Base-by-base conservation (phyloP, 2,888 invertebrate genomes). In the Epistrophe eligans region DNA sequence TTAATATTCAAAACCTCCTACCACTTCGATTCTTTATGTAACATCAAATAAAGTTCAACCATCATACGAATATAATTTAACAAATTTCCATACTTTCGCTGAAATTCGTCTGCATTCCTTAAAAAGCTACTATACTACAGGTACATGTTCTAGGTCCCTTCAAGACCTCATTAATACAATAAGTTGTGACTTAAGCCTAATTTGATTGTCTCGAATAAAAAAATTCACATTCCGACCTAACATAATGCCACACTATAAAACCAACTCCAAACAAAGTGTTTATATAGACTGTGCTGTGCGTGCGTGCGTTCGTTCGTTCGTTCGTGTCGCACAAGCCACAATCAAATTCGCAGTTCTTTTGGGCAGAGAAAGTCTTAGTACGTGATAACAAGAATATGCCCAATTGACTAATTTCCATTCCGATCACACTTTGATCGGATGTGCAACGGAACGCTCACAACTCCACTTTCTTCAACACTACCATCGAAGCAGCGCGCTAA, bases 311-410 rank as follows among this genome's bases (percentile, higher is more conserved):
- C 48, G 50, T 60, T n/a, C n/a, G n/a, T n/a, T 9, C 28, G 43
- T 45, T n/a, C 3, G 4, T 11, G 64, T 2, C 57, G 62, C 50
- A 62, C 52, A 48, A 55, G 32, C n/a, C 35, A 28, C 55, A n/a
- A 35, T 83, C 73, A 83, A 79, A 66, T 73, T 67, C 55, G 67
- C 82, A 55, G 64, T 85, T 85, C 85, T 85, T 85, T 85, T 82
- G 77, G 85, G 73, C 87, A 83, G 87, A 87, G 87, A 87, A 87
- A 87, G 87, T 71, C 50, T 52, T n/a, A 19, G 79, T 79, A 87
- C 87, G 87, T 87, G 87, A 83, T 66, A 15, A 76, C 76, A 76
- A 83, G 83, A 87, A 83, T 50, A 74, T 87, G 60, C 71, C 66
- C 74, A 83, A 87, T 83, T 38, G 55, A 64, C 82, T 79, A 83